These are phyloP conservation scores for Montipora capricornis DNA, from an alignment of 64 coral and sea anemone species.

Conservation along the genomic window DNA sequence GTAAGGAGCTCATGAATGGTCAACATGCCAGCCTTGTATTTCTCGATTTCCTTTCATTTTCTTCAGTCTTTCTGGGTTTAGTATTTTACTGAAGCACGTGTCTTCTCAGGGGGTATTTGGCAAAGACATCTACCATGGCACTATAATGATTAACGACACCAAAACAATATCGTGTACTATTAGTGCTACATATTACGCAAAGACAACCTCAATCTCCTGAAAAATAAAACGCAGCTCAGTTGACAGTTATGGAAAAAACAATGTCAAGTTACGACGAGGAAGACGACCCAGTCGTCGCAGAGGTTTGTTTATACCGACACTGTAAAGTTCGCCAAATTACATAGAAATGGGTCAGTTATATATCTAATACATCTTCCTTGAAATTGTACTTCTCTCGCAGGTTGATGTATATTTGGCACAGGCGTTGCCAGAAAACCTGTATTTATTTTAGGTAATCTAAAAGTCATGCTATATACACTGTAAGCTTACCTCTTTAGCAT, in stretches of 20 bases:
- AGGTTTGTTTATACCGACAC: conserved; percentile 53
- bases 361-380: background rate
- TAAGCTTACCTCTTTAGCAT: too few relatives aligned
- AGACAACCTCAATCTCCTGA: too few relatives aligned
- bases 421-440: conserved; percentile 86
- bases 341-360: background rate
- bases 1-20: too few relatives aligned
- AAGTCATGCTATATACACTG: too few relatives aligned
- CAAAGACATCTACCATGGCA: background rate
- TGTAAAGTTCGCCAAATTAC: background rate
- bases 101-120: background rate
- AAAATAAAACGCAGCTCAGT: conserved; percentile 22
- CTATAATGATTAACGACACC: too few relatives aligned
- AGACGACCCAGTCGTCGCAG: conserved; percentile 80
- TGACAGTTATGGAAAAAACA: conserved; percentile 38
- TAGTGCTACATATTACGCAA: too few relatives aligned
- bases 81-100: too few relatives aligned
- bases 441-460: conserved; percentile 82
- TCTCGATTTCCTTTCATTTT: too few relatives aligned
- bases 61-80: too few relatives aligned
- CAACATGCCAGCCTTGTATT: too few relatives aligned
- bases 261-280: conserved; percentile 95
- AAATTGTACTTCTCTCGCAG: conserved; percentile 14
- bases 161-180: too few relatives aligned
- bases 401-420: conserved; percentile 97